Conservation (phyloP, 2,797 vertebrate genomes). For the Ceyx erithaca region DNA sequence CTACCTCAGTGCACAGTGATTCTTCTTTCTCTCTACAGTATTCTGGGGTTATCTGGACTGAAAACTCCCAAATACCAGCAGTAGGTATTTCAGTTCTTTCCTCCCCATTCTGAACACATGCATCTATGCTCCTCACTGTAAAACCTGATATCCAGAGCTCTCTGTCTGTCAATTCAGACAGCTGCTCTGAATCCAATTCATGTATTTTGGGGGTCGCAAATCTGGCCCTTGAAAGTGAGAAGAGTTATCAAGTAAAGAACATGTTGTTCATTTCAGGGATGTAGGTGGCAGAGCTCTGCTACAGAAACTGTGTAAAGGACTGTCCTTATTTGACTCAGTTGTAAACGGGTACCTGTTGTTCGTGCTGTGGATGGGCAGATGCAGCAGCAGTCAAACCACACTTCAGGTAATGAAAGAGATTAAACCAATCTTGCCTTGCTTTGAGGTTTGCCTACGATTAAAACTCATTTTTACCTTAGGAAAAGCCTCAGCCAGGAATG, state of each 20-base stretch:
- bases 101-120: background rate
- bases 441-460: background rate
- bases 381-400: background rate
- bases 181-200: background rate
- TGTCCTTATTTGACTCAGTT: conserved; percentile 22
- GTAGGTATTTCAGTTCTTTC: background rate
- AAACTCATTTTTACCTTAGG: background rate
- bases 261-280: background rate
- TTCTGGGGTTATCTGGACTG: background rate
- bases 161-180: background rate
- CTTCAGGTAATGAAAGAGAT: background rate
- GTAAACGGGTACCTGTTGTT: background rate
- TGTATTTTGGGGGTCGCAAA: background rate
- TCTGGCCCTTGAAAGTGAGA: background rate
- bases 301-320: background rate
- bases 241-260: background rate
- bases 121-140: background rate
- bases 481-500: background rate
- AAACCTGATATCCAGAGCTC: background rate
- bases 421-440: background rate
- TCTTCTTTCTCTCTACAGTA: background rate
- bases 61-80: background rate
- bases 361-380: background rate
- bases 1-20: accelerated
- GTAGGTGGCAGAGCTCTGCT: conserved; percentile 44